Evolutionary conservation across 2,888 invertebrate genomes (phyloP).

Genomic region (Odontocerum albicorne): DNA sequence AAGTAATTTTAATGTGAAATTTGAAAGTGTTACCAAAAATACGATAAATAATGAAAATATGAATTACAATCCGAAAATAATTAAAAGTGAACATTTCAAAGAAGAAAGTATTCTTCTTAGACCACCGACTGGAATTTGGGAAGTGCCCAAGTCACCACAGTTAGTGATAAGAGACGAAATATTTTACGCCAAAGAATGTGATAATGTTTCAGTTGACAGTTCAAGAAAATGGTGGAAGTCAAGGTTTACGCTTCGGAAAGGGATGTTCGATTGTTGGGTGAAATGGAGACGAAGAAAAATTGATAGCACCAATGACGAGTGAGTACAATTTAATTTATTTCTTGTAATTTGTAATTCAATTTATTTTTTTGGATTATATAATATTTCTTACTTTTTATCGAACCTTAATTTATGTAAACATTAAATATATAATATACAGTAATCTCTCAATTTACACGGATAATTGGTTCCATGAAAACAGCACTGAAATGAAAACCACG

Average conservation of each 20-base stretch:
- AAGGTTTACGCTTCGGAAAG: constrained; percentile 49
- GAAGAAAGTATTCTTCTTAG: constrained; percentile 25
- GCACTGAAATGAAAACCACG: no score
- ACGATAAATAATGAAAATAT: background rate
- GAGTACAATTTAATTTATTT: constrained; percentile 40
- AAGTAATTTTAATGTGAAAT: constrained; percentile 7
- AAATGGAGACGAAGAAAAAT: constrained; percentile 46
- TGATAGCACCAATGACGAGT: constrained; percentile 40
- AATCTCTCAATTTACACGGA: no score
- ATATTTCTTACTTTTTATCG: background rate
- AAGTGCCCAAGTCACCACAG: background rate
- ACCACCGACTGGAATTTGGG: constrained; percentile 16
- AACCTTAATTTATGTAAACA: no score
- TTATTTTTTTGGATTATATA: background rate
- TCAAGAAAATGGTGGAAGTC: constrained; percentile 50
- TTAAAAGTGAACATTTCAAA: constrained; percentile 23
- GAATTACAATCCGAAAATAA: constrained; percentile 8
- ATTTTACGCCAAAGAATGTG: constrained; percentile 29
- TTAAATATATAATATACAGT: no score
- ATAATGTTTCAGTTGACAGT: constrained; percentile 34
- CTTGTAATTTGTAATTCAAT: background rate
- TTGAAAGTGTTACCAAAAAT: background rate
- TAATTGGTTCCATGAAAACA: no score
- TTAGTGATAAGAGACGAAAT: constrained; percentile 36
- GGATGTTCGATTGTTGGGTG: constrained; percentile 51